Conservation (phyloP, 2,888 invertebrate species). For the Aspidiotus destructor region DNA sequence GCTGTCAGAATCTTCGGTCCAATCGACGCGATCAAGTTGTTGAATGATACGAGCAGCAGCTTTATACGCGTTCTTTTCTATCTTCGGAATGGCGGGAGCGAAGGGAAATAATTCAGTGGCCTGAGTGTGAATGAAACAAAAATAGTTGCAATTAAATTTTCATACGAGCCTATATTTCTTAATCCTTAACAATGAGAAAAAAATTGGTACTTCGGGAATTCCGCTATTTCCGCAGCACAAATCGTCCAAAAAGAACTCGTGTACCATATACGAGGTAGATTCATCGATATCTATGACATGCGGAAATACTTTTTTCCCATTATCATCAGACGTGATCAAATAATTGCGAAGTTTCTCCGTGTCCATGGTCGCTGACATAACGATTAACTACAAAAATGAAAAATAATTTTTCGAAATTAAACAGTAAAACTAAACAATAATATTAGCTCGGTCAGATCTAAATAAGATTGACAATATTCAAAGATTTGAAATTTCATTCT, state of each 20-base stretch:
- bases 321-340: slow-evolving; percentile 46
- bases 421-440: too few species aligned
- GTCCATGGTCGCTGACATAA: slow-evolving; percentile 93
- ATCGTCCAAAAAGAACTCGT: slow-evolving; percentile 55
- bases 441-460: too few species aligned
- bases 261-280: slow-evolving; percentile 49
- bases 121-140: too few species aligned
- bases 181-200: too few species aligned
- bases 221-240: slow-evolving; percentile 38
- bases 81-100: slow-evolving; percentile 18
- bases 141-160: too few species aligned
- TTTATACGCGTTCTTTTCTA: slow-evolving; percentile 38
- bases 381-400: slow-evolving; percentile 50
- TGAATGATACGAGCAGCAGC: slow-evolving; percentile 48
- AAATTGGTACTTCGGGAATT: slow-evolving; percentile 33
- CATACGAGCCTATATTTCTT: too few species aligned
- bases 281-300: slow-evolving; percentile 51
- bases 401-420: too few species aligned
- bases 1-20: slow-evolving; percentile 22
- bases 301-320: slow-evolving; percentile 41
- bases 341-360: slow-evolving; percentile 61
- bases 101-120: too few species aligned
- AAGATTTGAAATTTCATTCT: too few species aligned
- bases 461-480: too few species aligned
- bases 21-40: slow-evolving; percentile 57